Conservation (phyloP, 1,140 invertebrate genomes). For the Plutomurus gul region DNA sequence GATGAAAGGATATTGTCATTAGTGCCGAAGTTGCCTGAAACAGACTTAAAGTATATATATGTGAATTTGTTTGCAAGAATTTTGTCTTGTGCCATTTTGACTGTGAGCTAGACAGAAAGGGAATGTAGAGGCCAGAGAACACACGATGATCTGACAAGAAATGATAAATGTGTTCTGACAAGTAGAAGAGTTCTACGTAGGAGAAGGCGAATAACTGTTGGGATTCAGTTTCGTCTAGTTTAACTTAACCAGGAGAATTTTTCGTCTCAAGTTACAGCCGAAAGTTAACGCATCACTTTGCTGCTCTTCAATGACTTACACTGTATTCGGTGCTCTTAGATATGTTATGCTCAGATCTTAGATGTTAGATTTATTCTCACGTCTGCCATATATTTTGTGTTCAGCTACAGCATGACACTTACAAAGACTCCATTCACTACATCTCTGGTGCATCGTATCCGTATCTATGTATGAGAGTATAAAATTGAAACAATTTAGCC, state of each 20-base stretch:
- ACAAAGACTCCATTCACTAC: too few relatives aligned
- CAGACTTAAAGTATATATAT: too few relatives aligned
- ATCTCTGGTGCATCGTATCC: too few relatives aligned
- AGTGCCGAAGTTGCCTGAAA: too few relatives aligned
- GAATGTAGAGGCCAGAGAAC: neutral
- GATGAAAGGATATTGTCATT: too few relatives aligned
- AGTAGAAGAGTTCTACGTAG: neutral
- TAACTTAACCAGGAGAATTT: neutral
- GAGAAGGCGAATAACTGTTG: neutral
- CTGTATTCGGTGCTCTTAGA: neutral
- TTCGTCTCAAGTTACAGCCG: neutral
- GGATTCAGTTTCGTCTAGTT: neutral
- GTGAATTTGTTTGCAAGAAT: too few relatives aligned
- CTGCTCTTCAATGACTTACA: neutral
- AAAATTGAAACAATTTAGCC: too few relatives aligned
- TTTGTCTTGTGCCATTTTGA: neutral
- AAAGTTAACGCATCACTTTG: neutral
- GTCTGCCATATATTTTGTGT: too few relatives aligned
- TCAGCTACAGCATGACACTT: too few relatives aligned
- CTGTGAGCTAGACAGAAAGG: neutral
- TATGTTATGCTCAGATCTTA: too few relatives aligned
- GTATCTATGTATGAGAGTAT: too few relatives aligned
- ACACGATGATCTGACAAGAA: neutral
- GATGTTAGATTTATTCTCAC: too few relatives aligned
- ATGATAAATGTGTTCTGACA: neutral